A percentile compares a stretch with the other conserved stretches of the same genome.
Conservation (phyloP, 2,888 invertebrate genomes). For the Gryllus longicercus region DNA sequence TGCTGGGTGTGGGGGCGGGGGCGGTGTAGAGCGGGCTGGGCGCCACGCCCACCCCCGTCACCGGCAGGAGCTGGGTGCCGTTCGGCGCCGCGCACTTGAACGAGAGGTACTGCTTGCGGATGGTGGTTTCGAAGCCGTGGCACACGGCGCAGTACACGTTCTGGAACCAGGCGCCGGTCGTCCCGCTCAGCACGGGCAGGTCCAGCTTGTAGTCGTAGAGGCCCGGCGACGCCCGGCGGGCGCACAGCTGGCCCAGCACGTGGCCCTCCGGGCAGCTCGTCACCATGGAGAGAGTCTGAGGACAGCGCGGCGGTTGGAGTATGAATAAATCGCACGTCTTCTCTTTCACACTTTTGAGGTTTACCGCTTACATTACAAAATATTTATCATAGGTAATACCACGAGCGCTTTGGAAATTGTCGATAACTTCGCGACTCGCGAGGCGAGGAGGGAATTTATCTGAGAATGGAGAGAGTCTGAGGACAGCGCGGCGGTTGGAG, state of each 20-base stretch:
- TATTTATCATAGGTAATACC: too few species aligned
- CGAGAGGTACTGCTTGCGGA: neutral
- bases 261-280: conserved; percentile 26
- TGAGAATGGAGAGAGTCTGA: conserved; percentile 22
- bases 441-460: too few species aligned
- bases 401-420: too few species aligned
- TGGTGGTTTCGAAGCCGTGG: conserved; percentile 29
- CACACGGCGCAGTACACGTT: conserved; percentile 43
- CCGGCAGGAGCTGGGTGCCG: too few species aligned
- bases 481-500: neutral
- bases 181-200: conserved; percentile 40
- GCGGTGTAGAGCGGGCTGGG: too few species aligned
- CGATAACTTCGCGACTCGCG: too few species aligned
- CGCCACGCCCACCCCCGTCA: too few species aligned
- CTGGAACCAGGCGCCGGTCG: conserved; percentile 39
- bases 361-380: too few species aligned
- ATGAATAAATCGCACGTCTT: too few species aligned
- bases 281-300: conserved; percentile 27
- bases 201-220: conserved; percentile 39
- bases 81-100: neutral
- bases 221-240: neutral
- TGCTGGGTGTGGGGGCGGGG: too few species aligned
- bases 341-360: too few species aligned
- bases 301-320: neutral
- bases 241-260: conserved; percentile 18